A percentile compares a stretch with the other conserved stretches of the same genome.
These are phyloP conservation scores for Isoperla grammatica DNA, from an alignment of 2,888 invertebrate species.

Conservation along the genomic window DNA sequence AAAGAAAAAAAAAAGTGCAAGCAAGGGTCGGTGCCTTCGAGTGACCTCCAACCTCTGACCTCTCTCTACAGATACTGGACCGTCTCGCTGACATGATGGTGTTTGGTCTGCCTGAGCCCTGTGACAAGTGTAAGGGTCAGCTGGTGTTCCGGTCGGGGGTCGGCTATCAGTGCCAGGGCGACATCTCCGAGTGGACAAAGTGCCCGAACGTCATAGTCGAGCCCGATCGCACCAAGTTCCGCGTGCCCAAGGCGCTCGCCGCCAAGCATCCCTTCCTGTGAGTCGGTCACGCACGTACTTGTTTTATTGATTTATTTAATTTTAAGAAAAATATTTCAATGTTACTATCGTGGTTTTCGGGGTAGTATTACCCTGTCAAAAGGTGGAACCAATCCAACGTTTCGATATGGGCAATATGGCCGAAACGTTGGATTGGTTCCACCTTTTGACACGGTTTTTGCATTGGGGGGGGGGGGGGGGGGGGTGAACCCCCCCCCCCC, in stretches of 20 bases:
- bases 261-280: constrained; percentile 52
- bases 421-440: too few species aligned
- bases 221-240: constrained; percentile 66
- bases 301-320: not conserved
- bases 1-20: not conserved
- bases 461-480: too few species aligned
- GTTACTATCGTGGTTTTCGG: not conserved
- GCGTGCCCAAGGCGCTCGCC: constrained; percentile 58
- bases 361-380: too few species aligned
- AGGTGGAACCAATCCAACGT: too few species aligned
- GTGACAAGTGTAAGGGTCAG: constrained; percentile 70
- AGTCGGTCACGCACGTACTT: constrained; percentile 30
- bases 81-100: constrained; percentile 76
- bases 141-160: constrained; percentile 58
- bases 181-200: constrained; percentile 83
- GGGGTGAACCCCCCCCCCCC: too few species aligned
- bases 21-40: too few species aligned
- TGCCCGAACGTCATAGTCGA: constrained; percentile 66
- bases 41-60: too few species aligned
- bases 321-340: not conserved
- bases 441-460: too few species aligned
- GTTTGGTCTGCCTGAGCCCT: constrained; percentile 77
- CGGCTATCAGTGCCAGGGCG: constrained; percentile 81
- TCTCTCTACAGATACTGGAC: constrained; percentile 74
- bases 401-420: too few species aligned